Evolutionary conservation across 2,113 vertebrate genomes (phyloP).

Genomic region (Montifringilla adamsi): DNA sequence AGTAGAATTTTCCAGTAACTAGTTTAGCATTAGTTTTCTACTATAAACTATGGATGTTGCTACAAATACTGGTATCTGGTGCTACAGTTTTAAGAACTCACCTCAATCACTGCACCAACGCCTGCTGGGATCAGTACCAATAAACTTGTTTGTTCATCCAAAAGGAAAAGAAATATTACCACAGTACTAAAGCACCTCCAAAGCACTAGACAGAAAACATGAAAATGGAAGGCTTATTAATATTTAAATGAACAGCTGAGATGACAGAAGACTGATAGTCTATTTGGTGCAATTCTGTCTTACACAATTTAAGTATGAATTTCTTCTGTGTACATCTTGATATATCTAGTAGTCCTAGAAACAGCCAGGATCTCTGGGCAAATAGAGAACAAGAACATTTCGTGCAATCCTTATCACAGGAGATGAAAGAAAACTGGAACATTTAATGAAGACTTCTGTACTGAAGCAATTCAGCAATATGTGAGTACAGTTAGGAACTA

Average conservation of each 20-base stretch:
- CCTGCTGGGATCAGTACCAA: conserved; percentile 90
- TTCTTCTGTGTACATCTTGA: neutral
- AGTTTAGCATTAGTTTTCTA: neutral
- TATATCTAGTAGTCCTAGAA: neutral
- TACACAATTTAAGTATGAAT: neutral
- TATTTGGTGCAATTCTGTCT: neutral
- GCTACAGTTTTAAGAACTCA: conserved; percentile 59
- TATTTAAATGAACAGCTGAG: neutral
- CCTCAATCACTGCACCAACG: conserved; percentile 89
- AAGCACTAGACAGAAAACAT: conserved; percentile 74
- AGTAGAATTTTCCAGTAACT: neutral
- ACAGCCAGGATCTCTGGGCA: neutral
- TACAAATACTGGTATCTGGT: neutral
- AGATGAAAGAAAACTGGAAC: neutral
- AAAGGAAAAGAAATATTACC: conserved; percentile 91
- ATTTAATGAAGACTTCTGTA: neutral
- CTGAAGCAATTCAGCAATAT: neutral
- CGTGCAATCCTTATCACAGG: neutral
- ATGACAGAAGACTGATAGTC: neutral
- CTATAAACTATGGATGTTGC: neutral
- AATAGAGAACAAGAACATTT: neutral
- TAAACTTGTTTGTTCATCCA: conserved; percentile 91
- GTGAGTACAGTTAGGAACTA: neutral
- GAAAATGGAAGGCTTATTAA: neutral
- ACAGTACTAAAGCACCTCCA: conserved; percentile 93